phyloP scores from a whole-genome alignment of 2,888 invertebrate species.

The Operophtera brumata region DNA sequence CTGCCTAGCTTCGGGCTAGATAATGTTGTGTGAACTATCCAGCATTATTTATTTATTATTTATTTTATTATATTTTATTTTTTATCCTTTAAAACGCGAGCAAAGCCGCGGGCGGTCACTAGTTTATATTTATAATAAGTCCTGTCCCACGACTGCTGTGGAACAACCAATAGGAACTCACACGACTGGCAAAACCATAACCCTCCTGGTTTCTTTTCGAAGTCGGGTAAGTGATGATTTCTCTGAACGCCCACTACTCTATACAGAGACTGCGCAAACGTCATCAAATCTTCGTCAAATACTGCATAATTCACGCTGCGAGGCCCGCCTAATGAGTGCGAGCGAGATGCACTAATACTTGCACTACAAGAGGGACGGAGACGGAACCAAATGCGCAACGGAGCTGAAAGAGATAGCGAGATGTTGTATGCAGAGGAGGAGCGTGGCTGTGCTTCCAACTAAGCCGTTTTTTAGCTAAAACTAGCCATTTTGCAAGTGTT shows the following conservation, averaged over 20 bases:
- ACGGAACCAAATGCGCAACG: constrained; percentile 62
- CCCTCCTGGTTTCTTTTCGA: not conserved
- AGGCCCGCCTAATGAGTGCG: constrained; percentile 65
- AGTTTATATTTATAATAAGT: no score
- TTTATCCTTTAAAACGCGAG: no score
- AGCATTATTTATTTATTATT: no score
- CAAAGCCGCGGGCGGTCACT: no score
- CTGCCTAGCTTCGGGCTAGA: no score
- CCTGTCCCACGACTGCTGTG: no score
- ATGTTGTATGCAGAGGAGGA: constrained; percentile 37
- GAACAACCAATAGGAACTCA: not conserved
- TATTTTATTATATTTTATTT: no score
- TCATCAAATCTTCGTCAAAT: constrained; percentile 70
- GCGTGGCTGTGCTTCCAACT: constrained; percentile 7
- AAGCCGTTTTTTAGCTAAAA: not conserved
- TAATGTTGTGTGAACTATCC: no score
- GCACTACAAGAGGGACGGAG: constrained; percentile 28
- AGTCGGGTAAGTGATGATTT: constrained; percentile 10
- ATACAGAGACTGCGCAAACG: constrained; percentile 60
- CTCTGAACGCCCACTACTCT: constrained; percentile 56
- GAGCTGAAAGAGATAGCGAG: constrained; percentile 33
- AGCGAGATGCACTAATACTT: constrained; percentile 40
- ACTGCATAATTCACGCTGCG: constrained; percentile 67
- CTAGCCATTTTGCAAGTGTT: not conserved
- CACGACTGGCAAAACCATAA: not conserved